Conservation (phyloP, 2,888 invertebrate species). For the Anticlea derivata region DNA sequence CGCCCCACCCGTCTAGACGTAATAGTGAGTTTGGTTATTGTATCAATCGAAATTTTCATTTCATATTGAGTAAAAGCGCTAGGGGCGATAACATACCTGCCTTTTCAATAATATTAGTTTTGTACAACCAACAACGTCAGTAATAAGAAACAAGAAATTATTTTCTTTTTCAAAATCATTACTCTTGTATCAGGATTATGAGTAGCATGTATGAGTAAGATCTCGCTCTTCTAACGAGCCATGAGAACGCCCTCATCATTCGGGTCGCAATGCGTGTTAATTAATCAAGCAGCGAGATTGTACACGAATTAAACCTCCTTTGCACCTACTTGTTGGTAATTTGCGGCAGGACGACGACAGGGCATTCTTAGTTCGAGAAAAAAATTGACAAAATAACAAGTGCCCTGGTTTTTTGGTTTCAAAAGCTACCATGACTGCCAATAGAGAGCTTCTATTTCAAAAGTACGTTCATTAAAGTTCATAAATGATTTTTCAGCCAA, state of each 20-base stretch:
- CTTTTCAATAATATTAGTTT: no score
- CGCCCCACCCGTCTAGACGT: constrained; percentile 9
- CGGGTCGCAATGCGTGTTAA: constrained; percentile 31
- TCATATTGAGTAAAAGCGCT: no score
- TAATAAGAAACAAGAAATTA: no score
- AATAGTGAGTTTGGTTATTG: no score
- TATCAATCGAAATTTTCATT: not conserved
- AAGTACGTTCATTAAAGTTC: not conserved
- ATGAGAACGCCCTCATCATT: constrained; percentile 26
- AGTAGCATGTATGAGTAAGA: constrained; percentile 11
- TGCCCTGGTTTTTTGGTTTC: no score
- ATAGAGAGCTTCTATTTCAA: no score
- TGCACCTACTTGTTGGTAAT: constrained; percentile 26
- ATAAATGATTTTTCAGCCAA: no score
- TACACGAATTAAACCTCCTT: constrained; percentile 20
- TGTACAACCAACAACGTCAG: no score
- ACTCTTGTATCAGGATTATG: not conserved
- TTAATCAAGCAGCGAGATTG: constrained; percentile 10
- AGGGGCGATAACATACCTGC: no score
- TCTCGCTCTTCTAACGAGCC: constrained; percentile 26
- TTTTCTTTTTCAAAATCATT: not conserved
- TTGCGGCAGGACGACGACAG: not conserved
- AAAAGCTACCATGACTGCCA: no score
- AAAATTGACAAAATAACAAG: no score
- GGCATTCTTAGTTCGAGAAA: no score